These are phyloP conservation scores for Frieseomelitta varia DNA, from an alignment of 1,140 invertebrate genomes.

Conservation along the genomic window DNA sequence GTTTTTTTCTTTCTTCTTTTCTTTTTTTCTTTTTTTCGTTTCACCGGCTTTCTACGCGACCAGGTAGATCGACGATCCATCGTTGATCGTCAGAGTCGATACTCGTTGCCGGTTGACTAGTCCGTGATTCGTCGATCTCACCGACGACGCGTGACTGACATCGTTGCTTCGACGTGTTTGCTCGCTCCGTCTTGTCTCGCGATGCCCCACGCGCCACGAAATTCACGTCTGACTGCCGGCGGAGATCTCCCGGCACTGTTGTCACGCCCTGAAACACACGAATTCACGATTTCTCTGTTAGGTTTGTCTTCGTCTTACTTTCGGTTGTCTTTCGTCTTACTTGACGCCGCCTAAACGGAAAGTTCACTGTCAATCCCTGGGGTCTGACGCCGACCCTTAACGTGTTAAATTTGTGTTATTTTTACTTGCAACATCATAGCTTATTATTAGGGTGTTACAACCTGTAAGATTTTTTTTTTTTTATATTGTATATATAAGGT, in stretches of 20 bases:
- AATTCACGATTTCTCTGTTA: neutral
- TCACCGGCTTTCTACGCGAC: neutral
- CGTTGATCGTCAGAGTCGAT: neutral
- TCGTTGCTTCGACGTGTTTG: neutral
- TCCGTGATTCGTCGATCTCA: neutral
- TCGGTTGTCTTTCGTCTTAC: no score
- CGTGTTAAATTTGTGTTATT: no score
- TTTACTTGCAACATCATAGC: no score
- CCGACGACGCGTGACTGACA: slow-evolving; percentile 3
- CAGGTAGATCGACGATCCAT: neutral
- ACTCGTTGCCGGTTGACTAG: no score
- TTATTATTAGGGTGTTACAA: no score
- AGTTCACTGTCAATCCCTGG: no score
- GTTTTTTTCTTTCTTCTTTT: no score
- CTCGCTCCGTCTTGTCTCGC: neutral
- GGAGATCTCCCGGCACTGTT: slow-evolving; percentile 9
- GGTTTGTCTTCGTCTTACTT: no score
- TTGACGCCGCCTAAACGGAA: no score
- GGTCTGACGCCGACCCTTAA: no score
- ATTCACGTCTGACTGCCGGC: slow-evolving; percentile 29
- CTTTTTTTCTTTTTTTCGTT: neutral
- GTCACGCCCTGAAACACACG: slow-evolving; percentile 46
- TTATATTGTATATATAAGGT: no score
- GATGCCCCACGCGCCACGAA: slow-evolving; percentile 9
- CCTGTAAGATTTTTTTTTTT: no score